Percentiles rank a stretch among this genome's conserved stretches.
Evolutionary conservation across 1,140 invertebrate species (phyloP).

Genomic region (Meloidogyne floridensis): DNA sequence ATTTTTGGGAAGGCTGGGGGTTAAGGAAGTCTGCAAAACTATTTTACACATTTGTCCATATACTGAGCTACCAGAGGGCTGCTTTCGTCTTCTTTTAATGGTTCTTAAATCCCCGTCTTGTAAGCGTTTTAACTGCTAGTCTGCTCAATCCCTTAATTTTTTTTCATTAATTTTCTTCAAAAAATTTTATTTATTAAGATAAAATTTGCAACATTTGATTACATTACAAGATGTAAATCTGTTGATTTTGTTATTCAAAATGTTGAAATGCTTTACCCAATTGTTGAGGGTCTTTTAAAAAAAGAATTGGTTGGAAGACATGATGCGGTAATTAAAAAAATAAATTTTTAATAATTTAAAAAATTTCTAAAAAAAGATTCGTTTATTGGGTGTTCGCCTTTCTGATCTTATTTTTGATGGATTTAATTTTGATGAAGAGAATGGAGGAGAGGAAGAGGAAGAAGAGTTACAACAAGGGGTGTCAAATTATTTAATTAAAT

Average conservation of each 20-base stretch:
- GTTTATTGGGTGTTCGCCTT: constrained; percentile 29
- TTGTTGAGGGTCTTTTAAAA: background rate
- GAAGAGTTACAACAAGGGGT: background rate
- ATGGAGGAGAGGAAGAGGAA: background rate
- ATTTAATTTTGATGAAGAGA: constrained; percentile 1
- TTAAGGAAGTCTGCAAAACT: too few species aligned
- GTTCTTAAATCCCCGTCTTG: too few species aligned
- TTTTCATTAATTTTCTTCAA: too few species aligned
- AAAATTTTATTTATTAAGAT: background rate
- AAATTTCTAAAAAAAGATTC: constrained; percentile 13
- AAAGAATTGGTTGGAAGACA: too few species aligned
- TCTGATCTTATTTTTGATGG: constrained; percentile 25
- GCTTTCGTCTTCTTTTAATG: too few species aligned
- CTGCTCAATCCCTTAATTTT: too few species aligned
- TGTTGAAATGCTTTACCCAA: constrained; percentile 20
- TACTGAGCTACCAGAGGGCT: too few species aligned
- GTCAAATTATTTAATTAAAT: constrained; percentile 2
- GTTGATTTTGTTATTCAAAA: constrained; percentile 22
- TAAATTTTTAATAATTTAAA: background rate
- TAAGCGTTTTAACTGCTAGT: too few species aligned
- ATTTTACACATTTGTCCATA: too few species aligned
- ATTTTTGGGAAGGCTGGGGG: too few species aligned
- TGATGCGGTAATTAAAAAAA: background rate
- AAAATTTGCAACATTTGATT: constrained; percentile 26
- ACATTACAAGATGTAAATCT: constrained; percentile 29